These are phyloP conservation scores for Belonocnema kinseyi DNA, from an alignment of 1,140 invertebrate genomes.

Conservation along the genomic window DNA sequence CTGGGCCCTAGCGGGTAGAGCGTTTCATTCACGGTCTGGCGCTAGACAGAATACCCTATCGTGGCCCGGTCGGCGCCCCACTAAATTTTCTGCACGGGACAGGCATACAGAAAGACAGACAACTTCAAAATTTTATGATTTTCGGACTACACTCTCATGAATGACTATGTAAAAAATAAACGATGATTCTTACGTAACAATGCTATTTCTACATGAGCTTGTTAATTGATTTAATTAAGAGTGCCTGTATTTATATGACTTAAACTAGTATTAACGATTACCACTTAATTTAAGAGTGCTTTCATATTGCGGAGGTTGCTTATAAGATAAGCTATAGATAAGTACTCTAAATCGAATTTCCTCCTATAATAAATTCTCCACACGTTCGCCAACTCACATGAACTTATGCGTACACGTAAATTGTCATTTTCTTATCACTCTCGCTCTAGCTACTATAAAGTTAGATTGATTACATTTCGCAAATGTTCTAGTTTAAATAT, in stretches of 20 bases:
- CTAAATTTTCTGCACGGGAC: no score
- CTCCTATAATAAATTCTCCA: slow-evolving; percentile 1
- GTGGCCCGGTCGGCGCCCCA: no score
- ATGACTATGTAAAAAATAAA: no score
- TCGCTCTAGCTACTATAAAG: not conserved
- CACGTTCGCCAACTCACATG: slow-evolving; percentile 15
- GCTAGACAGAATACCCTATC: no score
- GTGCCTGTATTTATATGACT: not conserved
- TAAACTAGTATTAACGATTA: not conserved
- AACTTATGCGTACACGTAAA: not conserved
- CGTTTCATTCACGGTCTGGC: no score
- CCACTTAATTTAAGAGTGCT: not conserved
- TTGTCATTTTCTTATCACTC: slow-evolving; percentile 20
- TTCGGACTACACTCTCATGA: no score
- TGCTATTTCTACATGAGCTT: not conserved
- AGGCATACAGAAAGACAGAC: no score
- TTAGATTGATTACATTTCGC: slow-evolving; percentile 1
- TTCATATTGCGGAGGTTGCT: not conserved
- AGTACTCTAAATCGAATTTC: not conserved
- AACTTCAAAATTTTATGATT: no score
- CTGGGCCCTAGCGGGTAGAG: no score
- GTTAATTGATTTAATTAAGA: slow-evolving; percentile 25
- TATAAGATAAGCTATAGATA: not conserved
- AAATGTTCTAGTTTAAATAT: not conserved
- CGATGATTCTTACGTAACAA: not conserved